Evolutionary conservation across 2,113 vertebrate genomes (phyloP), one percentile per base, ranked within the genome.

Genomic region (Micromys minutus): DNA sequence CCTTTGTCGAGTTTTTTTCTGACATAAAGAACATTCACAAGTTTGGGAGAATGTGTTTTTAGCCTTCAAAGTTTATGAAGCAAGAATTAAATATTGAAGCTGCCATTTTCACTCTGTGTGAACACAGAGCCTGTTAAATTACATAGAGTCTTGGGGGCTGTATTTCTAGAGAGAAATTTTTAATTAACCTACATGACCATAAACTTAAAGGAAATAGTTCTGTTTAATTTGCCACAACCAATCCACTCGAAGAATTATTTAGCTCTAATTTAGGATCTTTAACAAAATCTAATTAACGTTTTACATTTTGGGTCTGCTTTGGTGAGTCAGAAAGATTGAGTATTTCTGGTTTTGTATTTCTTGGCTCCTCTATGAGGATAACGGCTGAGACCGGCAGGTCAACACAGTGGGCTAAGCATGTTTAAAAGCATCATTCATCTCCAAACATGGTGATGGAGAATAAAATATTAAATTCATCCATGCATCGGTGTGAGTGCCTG

Each of bases 31-130:
- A 61, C 31, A 1, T 87, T 97, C 95, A 91, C 95, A 97, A 95
- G 72, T 96, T 96, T 47, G 89, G 76, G 75, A 97, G 63, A 71
- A 91, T 88, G 92, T 97, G 94, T 90, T 97, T 95, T 93, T 92
- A 91, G 90, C 67, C n/a, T 95, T 96, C 89, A 84, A 92, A 98
- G 94, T 97, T 96, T 96, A 95, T 2, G 36, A 96, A 95, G 88
- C 74, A 96, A 96, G 93, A 97, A 98, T 97, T 94, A 96, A 97
- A 97, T 95, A 97, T 96, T 96, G 94, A 96, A 97, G 94, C 86
- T 95, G 69, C 92, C 91, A 93, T 97, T 96, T 96, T 97, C 42
- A 57, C 87, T 95, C 92, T 94, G 86, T 84, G 59, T 83, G 83
- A 96, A 94, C 92, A 69, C 89, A 93, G 86, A 93, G 87, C 55